These are phyloP conservation scores for Latrodectus geometricus DNA, from an alignment of 1,140 invertebrate species.

Conservation along the genomic window DNA sequence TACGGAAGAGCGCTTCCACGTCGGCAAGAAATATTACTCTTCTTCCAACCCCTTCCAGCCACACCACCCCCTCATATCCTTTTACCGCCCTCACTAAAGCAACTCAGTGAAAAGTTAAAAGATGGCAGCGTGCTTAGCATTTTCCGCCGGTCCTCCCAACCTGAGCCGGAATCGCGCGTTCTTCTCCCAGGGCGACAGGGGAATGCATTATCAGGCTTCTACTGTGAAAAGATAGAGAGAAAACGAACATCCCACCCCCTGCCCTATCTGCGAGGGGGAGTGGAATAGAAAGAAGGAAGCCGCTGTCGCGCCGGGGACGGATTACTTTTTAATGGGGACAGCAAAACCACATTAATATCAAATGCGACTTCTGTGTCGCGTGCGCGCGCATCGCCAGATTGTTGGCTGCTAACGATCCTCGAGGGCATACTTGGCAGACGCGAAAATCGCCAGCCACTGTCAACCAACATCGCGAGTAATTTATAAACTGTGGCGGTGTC, in stretches of 20 bases:
- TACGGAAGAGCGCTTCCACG: constrained; percentile 37
- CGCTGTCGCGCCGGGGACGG: constrained; percentile 60
- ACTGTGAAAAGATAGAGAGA: not conserved
- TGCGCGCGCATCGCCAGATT: constrained; percentile 52
- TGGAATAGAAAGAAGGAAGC: constrained; percentile 1
- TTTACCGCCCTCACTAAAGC: constrained; percentile 11
- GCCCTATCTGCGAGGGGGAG: not conserved
- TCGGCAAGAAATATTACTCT: constrained; percentile 45
- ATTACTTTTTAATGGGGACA: constrained; percentile 66
- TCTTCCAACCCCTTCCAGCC: not conserved
- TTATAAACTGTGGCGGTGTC: constrained; percentile 61
- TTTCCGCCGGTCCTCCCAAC: not conserved
- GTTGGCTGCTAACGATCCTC: constrained; percentile 60
- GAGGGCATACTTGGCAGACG: constrained; percentile 51
- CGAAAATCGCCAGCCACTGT: constrained; percentile 57
- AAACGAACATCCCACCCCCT: not conserved
- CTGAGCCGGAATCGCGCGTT: not conserved
- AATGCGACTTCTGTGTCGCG: constrained; percentile 65
- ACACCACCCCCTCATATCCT: constrained; percentile 1
- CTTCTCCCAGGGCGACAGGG: constrained; percentile 32
- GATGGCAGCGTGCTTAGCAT: constrained; percentile 11
- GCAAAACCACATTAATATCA: constrained; percentile 66
- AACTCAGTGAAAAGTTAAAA: constrained; percentile 55
- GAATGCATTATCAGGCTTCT: constrained; percentile 48
- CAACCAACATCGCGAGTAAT: constrained; percentile 62